A percentile compares a stretch with the other conserved stretches of the same genome.
These are phyloP conservation scores for Anarrhichthys ocellatus DNA, from an alignment of 2,113 vertebrate species.

Conservation along the genomic window DNA sequence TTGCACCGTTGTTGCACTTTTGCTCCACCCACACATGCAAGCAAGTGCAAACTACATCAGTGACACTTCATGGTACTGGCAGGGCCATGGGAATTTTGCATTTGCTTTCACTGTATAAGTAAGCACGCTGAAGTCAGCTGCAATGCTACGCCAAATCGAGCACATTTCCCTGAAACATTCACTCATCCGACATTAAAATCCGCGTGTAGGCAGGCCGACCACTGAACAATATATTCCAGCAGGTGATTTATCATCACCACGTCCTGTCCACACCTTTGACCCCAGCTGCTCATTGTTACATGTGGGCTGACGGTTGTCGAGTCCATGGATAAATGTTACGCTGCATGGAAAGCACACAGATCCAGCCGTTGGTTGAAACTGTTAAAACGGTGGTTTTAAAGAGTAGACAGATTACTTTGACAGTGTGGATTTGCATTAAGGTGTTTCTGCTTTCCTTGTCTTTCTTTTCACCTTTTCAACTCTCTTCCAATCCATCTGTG, in stretches of 20 bases:
- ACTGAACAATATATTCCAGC: slow-evolving; percentile 59
- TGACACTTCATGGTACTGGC: slow-evolving; percentile 41
- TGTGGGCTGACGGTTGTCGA: slow-evolving; percentile 48
- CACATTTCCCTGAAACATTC: slow-evolving; percentile 28
- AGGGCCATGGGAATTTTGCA: slow-evolving; percentile 26
- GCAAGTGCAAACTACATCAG: slow-evolving; percentile 42
- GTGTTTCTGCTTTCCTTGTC: slow-evolving; percentile 55
- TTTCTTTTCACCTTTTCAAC: slow-evolving; percentile 64
- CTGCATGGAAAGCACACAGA: slow-evolving; percentile 32
- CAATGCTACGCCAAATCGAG: slow-evolving; percentile 27
- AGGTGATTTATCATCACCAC: slow-evolving; percentile 72
- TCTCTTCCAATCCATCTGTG: slow-evolving; percentile 57
- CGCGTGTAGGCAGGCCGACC: slow-evolving; percentile 26
- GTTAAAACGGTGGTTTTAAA: slow-evolving; percentile 59
- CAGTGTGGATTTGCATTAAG: slow-evolving; percentile 71
- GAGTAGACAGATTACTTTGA: slow-evolving; percentile 65
- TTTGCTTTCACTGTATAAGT: slow-evolving; percentile 32
- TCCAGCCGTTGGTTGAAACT: slow-evolving; percentile 42
- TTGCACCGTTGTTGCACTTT: slow-evolving; percentile 67
- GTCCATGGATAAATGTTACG: slow-evolving; percentile 49
- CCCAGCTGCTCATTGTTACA: slow-evolving; percentile 47
- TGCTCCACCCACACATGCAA: slow-evolving; percentile 54
- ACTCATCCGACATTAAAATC: slow-evolving; percentile 47
- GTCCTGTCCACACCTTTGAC: slow-evolving; percentile 61
- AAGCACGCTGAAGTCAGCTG: background rate